Evolutionary conservation across 2,888 invertebrate species (phyloP).

Genomic region (Stenoptilia bipunctidactyla): DNA sequence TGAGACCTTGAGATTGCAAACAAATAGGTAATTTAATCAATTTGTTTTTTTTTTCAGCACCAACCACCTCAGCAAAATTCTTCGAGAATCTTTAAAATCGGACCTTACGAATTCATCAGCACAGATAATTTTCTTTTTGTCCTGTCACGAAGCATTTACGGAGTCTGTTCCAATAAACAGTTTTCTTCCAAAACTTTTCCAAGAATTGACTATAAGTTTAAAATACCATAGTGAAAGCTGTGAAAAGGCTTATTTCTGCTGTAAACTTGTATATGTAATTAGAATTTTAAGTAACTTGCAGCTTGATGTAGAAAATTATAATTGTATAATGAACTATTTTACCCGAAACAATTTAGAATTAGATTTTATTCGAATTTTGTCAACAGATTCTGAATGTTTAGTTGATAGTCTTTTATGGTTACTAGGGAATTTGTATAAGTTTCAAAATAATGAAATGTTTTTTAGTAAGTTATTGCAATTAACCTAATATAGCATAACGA

Average conservation of each 20-base stretch:
- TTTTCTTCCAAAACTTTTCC: slow-evolving; percentile 22
- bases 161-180: slow-evolving; percentile 18
- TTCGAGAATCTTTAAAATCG: slow-evolving; percentile 20
- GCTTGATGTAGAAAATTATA: slow-evolving; percentile 18
- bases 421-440: slow-evolving; percentile 40
- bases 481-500: too few relatives aligned
- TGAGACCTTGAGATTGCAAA: neutral
- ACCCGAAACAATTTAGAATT: slow-evolving; percentile 18
- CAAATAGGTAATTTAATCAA: neutral
- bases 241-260: slow-evolving; percentile 13
- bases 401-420: slow-evolving; percentile 37
- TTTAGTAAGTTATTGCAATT: slow-evolving; percentile 20
- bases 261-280: slow-evolving; percentile 28
- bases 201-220: slow-evolving; percentile 19
- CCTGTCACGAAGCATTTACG: slow-evolving; percentile 37
- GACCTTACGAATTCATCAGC: slow-evolving; percentile 19
- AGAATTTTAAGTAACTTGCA: slow-evolving; percentile 37
- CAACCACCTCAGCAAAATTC: slow-evolving; percentile 27
- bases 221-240: slow-evolving; percentile 16
- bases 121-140: slow-evolving; percentile 36
- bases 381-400: slow-evolving; percentile 14
- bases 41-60: slow-evolving; percentile 25
- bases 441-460: slow-evolving; percentile 22
- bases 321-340: slow-evolving; percentile 24
- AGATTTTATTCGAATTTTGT: slow-evolving; percentile 21